Conservation (phyloP, 2,113 vertebrate genomes). For the Poeciliopsis retropinna region DNA sequence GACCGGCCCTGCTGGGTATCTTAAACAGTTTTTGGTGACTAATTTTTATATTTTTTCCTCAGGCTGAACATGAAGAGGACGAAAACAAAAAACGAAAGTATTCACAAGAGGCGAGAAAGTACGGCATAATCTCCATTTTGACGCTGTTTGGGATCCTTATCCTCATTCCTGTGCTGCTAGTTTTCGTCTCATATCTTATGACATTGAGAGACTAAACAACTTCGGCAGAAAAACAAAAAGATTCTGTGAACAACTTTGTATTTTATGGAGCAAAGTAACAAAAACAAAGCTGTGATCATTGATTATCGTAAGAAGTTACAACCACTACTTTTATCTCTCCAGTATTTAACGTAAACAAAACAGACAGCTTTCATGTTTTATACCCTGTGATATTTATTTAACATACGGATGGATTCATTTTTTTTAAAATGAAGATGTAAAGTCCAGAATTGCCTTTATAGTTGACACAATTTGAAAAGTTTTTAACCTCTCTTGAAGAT, state of each 20-base stretch:
- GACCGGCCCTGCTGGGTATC: too few species aligned
- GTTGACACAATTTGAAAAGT: constrained; percentile 10
- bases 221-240: neutral
- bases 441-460: constrained; percentile 43
- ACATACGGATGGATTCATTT: constrained; percentile 26
- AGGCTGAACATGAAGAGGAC: constrained; percentile 19
- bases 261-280: constrained; percentile 1
- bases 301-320: neutral
- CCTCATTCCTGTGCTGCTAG: constrained; percentile 62
- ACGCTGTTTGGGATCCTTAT: constrained; percentile 66
- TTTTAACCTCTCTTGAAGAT: neutral
- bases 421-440: constrained; percentile 27
- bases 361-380: constrained; percentile 12
- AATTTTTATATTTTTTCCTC: neutral
- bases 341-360: neutral
- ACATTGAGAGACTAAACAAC: constrained; percentile 75
- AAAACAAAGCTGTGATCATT: neutral
- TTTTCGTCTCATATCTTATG: constrained; percentile 80
- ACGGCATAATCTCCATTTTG: constrained; percentile 73
- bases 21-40: neutral
- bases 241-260: neutral
- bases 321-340: neutral
- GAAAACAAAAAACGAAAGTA: accelerated
- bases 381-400: constrained; percentile 60
- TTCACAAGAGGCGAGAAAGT: constrained; percentile 61